A percentile compares a stretch with the other conserved stretches of the same genome.
These are phyloP conservation scores for Centropristis striata DNA, from an alignment of 2,113 vertebrate species.

Conservation along the genomic window DNA sequence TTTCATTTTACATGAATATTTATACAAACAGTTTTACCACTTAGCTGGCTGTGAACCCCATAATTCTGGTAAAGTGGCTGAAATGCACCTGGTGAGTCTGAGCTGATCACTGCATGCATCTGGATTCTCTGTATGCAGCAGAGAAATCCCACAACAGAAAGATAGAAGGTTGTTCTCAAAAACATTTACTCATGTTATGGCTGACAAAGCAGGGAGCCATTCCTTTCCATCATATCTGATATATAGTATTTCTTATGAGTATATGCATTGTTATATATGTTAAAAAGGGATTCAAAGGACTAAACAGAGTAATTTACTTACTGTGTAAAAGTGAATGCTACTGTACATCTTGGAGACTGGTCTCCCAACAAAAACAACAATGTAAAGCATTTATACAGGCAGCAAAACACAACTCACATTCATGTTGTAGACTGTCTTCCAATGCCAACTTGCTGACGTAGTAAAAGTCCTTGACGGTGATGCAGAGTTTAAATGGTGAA, in stretches of 20 bases:
- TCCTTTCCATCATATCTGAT: background rate
- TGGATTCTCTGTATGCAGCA: background rate
- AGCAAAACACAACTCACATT: too few species aligned
- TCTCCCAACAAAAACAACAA: too few species aligned
- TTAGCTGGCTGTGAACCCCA: slow-evolving; percentile 10
- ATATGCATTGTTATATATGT: background rate
- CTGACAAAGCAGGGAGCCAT: background rate
- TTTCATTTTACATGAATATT: slow-evolving; percentile 45
- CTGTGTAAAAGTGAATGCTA: background rate
- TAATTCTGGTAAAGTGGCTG: slow-evolving; percentile 24
- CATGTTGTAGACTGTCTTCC: too few species aligned
- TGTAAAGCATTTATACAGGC: too few species aligned
- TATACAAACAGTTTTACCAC: slow-evolving; percentile 15
- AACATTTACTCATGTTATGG: background rate
- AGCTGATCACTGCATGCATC: background rate
- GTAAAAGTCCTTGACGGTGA: too few species aligned
- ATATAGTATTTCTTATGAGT: background rate
- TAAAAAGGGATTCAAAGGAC: background rate
- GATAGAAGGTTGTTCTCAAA: background rate
- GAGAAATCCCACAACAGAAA: background rate
- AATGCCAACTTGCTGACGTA: too few species aligned
- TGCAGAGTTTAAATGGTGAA: too few species aligned
- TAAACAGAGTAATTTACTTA: too few species aligned
- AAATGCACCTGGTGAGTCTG: slow-evolving; percentile 25
- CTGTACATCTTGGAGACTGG: background rate